Conservation (phyloP, 1,140 invertebrate species). For the Adoxophyes honmai region DNA sequence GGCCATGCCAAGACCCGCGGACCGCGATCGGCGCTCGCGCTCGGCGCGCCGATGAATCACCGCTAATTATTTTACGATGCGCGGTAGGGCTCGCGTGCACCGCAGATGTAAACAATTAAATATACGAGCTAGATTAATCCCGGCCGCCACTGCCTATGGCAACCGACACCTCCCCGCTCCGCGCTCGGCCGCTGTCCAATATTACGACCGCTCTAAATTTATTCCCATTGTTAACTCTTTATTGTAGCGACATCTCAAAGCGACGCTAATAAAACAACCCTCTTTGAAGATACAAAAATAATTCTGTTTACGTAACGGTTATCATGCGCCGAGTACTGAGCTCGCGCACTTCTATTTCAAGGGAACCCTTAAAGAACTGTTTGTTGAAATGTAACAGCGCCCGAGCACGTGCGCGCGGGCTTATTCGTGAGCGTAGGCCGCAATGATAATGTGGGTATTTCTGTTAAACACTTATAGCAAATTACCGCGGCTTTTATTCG, state of each 20-base stretch:
- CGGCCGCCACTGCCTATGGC: slow-evolving; percentile 26
- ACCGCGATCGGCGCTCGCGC: slow-evolving; percentile 24
- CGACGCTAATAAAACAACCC: slow-evolving; percentile 42
- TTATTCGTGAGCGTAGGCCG: slow-evolving; percentile 13
- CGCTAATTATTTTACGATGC: slow-evolving; percentile 67
- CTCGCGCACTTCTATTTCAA: slow-evolving; percentile 4
- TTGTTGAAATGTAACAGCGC: slow-evolving; percentile 12
- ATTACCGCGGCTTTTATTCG: slow-evolving; percentile 5
- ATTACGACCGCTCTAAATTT: slow-evolving; percentile 51
- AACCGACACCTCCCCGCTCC: slow-evolving; percentile 18
- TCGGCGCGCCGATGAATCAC: slow-evolving; percentile 58
- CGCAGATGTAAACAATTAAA: slow-evolving; percentile 41
- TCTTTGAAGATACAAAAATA: slow-evolving; percentile 49
- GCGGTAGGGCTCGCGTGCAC: slow-evolving; percentile 23
- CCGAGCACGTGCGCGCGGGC: slow-evolving; percentile 5
- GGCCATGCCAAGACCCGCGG: slow-evolving; percentile 59
- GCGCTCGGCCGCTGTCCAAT: slow-evolving; percentile 50
- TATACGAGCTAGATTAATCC: slow-evolving; percentile 18
- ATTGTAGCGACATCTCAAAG: slow-evolving; percentile 48
- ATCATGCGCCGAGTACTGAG: slow-evolving; percentile 23
- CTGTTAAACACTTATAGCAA: slow-evolving; percentile 7
- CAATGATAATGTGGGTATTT: slow-evolving; percentile 10
- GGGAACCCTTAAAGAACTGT: slow-evolving; percentile 23
- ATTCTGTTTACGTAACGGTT: slow-evolving; percentile 34
- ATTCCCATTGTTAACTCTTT: slow-evolving; percentile 60